Evolutionary conservation across 2,888 invertebrate genomes (phyloP).

Genomic region (Athripsodes cinereus): DNA sequence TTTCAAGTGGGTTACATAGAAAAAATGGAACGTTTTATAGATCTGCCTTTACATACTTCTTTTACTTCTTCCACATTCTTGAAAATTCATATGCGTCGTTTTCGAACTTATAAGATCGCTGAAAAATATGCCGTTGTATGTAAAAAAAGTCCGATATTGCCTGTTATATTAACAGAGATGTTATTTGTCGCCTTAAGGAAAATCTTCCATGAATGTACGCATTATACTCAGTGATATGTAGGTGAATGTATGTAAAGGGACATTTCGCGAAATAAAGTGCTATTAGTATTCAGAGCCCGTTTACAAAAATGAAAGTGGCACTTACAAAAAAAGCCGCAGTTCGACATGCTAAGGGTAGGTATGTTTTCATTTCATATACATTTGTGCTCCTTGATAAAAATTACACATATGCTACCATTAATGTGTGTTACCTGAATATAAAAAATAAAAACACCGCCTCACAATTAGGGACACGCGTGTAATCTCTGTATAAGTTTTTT

Average conservation of each 20-base stretch:
- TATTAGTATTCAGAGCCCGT: background rate
- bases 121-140: too few species aligned
- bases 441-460: background rate
- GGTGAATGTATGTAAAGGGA: too few species aligned
- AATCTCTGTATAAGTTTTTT: too few species aligned
- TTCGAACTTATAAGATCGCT: too few species aligned
- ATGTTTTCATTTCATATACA: background rate
- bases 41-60: too few species aligned
- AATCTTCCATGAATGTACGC: background rate
- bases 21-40: too few species aligned
- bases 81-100: too few species aligned
- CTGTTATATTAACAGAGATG: background rate
- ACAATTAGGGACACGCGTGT: background rate
- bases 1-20: too few species aligned
- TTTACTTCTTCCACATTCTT: too few species aligned
- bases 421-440: slow-evolving; percentile 1
- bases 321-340: background rate
- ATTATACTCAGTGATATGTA: background rate
- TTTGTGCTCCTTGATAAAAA: background rate
- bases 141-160: too few species aligned
- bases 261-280: background rate
- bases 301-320: background rate
- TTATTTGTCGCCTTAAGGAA: background rate
- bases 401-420: background rate
- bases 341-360: background rate